A percentile compares a stretch with the other conserved stretches of the same genome.
phyloP scores from a whole-genome alignment of 2,888 invertebrate genomes.

The Diaperis boleti region DNA sequence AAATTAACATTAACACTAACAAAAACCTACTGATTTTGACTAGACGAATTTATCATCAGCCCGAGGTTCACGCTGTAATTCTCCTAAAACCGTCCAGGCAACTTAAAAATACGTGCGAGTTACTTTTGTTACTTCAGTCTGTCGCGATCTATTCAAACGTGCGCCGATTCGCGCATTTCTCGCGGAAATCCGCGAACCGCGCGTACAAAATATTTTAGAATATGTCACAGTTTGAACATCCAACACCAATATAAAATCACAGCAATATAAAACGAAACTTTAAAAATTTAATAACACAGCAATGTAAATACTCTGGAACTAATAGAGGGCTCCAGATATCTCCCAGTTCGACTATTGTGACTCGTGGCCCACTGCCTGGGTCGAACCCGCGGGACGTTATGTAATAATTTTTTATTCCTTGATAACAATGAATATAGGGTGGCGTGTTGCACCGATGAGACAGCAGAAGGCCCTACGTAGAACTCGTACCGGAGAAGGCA shows the following conservation, averaged over 20 bases:
- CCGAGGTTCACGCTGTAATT: slow-evolving; percentile 57
- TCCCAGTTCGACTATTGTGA: slow-evolving; percentile 62
- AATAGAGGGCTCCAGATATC: slow-evolving; percentile 60
- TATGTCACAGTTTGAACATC: slow-evolving; percentile 58
- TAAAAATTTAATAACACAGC: slow-evolving; percentile 58
- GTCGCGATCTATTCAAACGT: background rate
- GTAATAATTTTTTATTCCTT: slow-evolving; percentile 43
- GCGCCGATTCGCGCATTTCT: slow-evolving; percentile 29
- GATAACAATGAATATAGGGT: slow-evolving; percentile 51
- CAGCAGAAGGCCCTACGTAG: slow-evolving; percentile 43
- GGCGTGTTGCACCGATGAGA: slow-evolving; percentile 54
- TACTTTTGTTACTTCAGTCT: slow-evolving; percentile 6
- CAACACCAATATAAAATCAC: slow-evolving; percentile 63
- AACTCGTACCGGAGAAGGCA: slow-evolving; percentile 28
- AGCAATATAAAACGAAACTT: slow-evolving; percentile 62
- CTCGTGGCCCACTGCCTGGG: slow-evolving; percentile 60
- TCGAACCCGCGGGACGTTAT: slow-evolving; percentile 58
- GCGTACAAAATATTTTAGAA: slow-evolving; percentile 57
- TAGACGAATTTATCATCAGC: slow-evolving; percentile 62
- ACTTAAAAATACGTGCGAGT: slow-evolving; percentile 41
- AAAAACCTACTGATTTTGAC: slow-evolving; percentile 57
- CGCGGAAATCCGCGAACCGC: too few species aligned
- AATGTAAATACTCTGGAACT: slow-evolving; percentile 54
- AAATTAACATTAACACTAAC: slow-evolving; percentile 43
- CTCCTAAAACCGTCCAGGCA: slow-evolving; percentile 58